Percentiles rank a stretch among this genome's conserved stretches.
These are phyloP conservation scores for Epinephelus fuscoguttatus DNA, from an alignment of 2,113 vertebrate genomes.

Conservation along the genomic window DNA sequence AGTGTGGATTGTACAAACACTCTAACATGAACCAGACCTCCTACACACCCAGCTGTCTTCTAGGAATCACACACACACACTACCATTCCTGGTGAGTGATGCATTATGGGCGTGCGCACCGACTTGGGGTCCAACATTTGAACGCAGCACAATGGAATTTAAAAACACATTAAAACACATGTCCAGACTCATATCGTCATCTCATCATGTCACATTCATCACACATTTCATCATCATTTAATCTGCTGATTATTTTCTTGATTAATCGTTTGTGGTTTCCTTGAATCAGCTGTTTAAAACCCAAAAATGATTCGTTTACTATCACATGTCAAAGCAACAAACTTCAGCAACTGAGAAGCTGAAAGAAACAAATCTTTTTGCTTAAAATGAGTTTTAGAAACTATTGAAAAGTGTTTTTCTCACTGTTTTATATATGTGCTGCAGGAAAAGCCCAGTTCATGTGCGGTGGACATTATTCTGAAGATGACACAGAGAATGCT, in stretches of 20 bases:
- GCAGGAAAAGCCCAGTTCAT: background rate
- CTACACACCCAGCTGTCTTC: slow-evolving; percentile 40
- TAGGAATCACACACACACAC: slow-evolving; percentile 26
- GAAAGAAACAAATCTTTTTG: background rate
- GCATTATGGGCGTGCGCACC: slow-evolving; percentile 9
- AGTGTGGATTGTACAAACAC: slow-evolving; percentile 11
- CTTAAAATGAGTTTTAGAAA: too few species aligned
- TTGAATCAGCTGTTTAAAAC: too few species aligned
- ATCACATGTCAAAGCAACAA: background rate
- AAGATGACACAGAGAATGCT: background rate
- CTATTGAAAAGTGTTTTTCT: background rate
- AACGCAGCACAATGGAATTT: slow-evolving; percentile 15
- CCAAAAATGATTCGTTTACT: too few species aligned
- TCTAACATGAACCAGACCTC: slow-evolving; percentile 30
- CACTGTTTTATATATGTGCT: background rate
- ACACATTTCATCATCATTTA: too few species aligned
- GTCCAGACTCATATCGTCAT: too few species aligned
- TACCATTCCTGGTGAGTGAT: slow-evolving; percentile 50
- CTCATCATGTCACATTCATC: background rate
- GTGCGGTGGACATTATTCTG: background rate
- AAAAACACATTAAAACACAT: background rate
- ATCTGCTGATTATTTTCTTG: too few species aligned
- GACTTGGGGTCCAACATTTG: background rate
- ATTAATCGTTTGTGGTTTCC: too few species aligned
- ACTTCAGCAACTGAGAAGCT: background rate